These are phyloP conservation scores for Pandemis cinnamomeana DNA, from an alignment of 2,888 invertebrate genomes.

Conservation along the genomic window DNA sequence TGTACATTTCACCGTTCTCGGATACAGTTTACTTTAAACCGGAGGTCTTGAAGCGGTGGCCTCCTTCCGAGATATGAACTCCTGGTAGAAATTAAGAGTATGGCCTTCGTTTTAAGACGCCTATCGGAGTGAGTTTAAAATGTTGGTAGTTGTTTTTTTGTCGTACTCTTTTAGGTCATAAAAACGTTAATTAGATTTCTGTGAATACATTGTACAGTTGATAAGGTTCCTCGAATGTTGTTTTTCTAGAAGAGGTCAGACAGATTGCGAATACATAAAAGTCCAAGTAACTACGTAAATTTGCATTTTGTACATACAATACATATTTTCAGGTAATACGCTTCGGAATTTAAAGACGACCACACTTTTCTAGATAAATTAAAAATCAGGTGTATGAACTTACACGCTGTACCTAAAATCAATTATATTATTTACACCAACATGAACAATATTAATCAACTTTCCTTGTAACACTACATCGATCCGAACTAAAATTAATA, in stretches of 20 bases:
- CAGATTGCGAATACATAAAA: no score
- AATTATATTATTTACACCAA: no score
- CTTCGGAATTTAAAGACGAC: no score
- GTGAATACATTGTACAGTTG: no score
- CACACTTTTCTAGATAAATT: neutral
- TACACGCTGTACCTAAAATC: no score
- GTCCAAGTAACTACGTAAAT: no score
- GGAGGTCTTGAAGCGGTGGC: neutral
- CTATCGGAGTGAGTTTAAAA: neutral
- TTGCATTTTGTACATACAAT: no score
- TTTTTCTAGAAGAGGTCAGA: no score
- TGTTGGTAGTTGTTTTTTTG: neutral
- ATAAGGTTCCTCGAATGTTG: no score
- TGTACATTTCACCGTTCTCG: slow-evolving; percentile 3
- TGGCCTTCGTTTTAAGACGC: neutral
- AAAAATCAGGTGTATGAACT: neutral
- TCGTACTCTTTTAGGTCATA: neutral
- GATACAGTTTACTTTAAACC: slow-evolving; percentile 5
- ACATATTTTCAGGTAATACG: no score
- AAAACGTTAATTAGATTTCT: neutral
- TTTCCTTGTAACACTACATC: neutral
- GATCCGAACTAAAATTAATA: neutral
- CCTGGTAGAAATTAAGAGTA: neutral
- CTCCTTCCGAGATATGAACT: slow-evolving; percentile 16
- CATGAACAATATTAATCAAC: neutral